Base-by-base conservation (phyloP, 2,797 vertebrate species). In the Eremophila alpestris region DNA sequence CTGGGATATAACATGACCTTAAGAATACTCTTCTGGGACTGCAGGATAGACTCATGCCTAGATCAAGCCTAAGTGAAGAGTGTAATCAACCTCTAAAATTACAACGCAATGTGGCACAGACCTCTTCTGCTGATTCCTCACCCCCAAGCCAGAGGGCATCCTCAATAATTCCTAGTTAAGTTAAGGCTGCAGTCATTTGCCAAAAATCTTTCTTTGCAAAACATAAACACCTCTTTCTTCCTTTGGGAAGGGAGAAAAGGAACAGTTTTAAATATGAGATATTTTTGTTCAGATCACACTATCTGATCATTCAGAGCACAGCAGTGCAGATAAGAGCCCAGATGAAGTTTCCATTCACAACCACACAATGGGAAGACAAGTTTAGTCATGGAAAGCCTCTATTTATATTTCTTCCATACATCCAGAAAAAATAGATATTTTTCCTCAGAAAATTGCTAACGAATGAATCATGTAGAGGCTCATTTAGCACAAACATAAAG, bases 181-280 rank as follows among this genome's bases (percentile, higher is more conserved):
- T 59, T 67, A 62, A 82, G 77, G 83, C 62, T 32, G 74, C 0
- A 41, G 83, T 88, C 51, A 82, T 78, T 81, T 88, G 91, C 77
- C 77, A 92, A 83, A 83, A 91, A 63, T 73, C 65, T 78, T 80
- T 75, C 16, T 92, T 85, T 73, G 52, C 48, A 93, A 84, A 96
- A 90, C 30, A 73, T 81, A 81, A 91, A 69, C 51, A 85, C 30
- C 41, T 81, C 82, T 88, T 91, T 91, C 48, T 79, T 86, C 76
- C 76, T 91, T 49, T 83, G 48, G 76, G 65, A 89, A 75, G 43
- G 56, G 18, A 85, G 58, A 86, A 92, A 91, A 86, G 5, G 43
- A 92, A 75, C 23, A 64, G n/a, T 83, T 89, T 90, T 65, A 80
- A 92, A 41, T 16, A 27, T 36, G 14, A 12, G 9, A 32, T 32